These are phyloP conservation scores for Torymus aiolomorphi DNA, from an alignment of 2,888 invertebrate genomes.

Conservation along the genomic window DNA sequence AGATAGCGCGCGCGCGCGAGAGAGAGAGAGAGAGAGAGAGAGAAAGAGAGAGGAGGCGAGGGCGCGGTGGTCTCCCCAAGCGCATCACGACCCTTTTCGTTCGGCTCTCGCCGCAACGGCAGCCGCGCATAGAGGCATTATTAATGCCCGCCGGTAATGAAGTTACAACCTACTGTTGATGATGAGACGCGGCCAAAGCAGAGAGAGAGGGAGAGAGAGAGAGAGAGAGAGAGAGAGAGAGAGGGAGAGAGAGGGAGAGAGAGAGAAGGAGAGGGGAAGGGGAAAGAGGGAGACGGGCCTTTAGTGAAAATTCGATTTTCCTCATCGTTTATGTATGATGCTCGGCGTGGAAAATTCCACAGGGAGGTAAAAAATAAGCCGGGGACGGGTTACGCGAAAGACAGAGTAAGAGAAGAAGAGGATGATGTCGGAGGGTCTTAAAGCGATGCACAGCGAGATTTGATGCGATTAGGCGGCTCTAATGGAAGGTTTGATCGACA, in stretches of 20 bases:
- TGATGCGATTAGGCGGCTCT: slow-evolving; percentile 27
- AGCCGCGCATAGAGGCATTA: slow-evolving; percentile 54
- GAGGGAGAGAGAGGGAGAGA: slow-evolving; percentile 9
- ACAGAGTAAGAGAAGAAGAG: background rate
- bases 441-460: slow-evolving; percentile 27
- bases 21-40: slow-evolving; percentile 1
- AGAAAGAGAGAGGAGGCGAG: background rate
- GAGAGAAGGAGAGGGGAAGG: background rate
- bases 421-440: slow-evolving; percentile 19
- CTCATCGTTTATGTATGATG: slow-evolving; percentile 50
- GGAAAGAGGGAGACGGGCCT: slow-evolving; percentile 17
- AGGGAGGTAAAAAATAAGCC: slow-evolving; percentile 31
- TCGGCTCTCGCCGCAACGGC: slow-evolving; percentile 21
- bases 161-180: slow-evolving; percentile 57
- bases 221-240: slow-evolving; percentile 5
- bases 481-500: slow-evolving; percentile 44
- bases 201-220: background rate
- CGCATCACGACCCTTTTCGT: slow-evolving; percentile 31
- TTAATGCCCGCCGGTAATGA: slow-evolving; percentile 63
- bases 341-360: slow-evolving; percentile 35
- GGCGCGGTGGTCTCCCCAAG: no score
- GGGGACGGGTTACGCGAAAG: background rate
- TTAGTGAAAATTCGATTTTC: slow-evolving; percentile 51
- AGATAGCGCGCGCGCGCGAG: background rate
- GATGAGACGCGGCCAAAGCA: slow-evolving; percentile 19